A percentile compares a stretch with the other conserved stretches of the same genome.
Evolutionary conservation across 2,113 vertebrate genomes (phyloP).

Genomic region (Colistium nudipinnis): DNA sequence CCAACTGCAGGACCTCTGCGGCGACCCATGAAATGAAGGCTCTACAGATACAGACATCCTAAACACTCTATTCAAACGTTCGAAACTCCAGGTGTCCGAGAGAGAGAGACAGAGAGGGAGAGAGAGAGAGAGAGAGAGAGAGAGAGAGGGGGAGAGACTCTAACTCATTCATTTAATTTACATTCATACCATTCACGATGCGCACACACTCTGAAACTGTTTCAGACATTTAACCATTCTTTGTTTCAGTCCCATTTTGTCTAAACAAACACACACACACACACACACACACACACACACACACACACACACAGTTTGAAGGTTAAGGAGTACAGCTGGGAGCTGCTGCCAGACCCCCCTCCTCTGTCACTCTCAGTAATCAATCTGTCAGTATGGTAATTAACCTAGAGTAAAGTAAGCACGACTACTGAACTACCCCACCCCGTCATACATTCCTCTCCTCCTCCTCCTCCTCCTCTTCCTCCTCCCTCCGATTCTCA

Average conservation of each 20-base stretch:
- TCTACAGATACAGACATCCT: slow-evolving; percentile 55
- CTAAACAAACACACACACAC: slow-evolving; percentile 16
- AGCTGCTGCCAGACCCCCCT: slow-evolving; percentile 61
- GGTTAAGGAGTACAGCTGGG: slow-evolving; percentile 70
- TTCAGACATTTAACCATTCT: slow-evolving; percentile 14
- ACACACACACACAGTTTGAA: slow-evolving; percentile 32
- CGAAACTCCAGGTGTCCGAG: slow-evolving; percentile 71
- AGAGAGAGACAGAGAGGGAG: slow-evolving; percentile 12
- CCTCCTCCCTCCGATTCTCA: slow-evolving; percentile 60
- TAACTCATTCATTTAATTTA: slow-evolving; percentile 14
- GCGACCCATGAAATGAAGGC: slow-evolving; percentile 69
- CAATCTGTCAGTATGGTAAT: slow-evolving; percentile 77
- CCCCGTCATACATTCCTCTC: slow-evolving; percentile 69
- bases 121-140: slow-evolving; percentile 16
- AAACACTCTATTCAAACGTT: slow-evolving; percentile 62
- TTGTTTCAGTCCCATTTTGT: slow-evolving; percentile 26
- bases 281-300: slow-evolving; percentile 12
- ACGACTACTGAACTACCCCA: slow-evolving; percentile 73
- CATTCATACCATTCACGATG: slow-evolving; percentile 25
- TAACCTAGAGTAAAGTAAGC: slow-evolving; percentile 78
- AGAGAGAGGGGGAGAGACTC: slow-evolving; percentile 11
- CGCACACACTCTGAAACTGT: slow-evolving; percentile 1
- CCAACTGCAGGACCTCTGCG: slow-evolving; percentile 58
- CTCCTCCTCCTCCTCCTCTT: too few species aligned
- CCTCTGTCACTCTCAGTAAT: slow-evolving; percentile 71